A percentile compares a stretch with the other conserved stretches of the same genome.
phyloP scores from a whole-genome alignment of 1,140 invertebrate genomes.

The Lepidurus packardi region DNA sequence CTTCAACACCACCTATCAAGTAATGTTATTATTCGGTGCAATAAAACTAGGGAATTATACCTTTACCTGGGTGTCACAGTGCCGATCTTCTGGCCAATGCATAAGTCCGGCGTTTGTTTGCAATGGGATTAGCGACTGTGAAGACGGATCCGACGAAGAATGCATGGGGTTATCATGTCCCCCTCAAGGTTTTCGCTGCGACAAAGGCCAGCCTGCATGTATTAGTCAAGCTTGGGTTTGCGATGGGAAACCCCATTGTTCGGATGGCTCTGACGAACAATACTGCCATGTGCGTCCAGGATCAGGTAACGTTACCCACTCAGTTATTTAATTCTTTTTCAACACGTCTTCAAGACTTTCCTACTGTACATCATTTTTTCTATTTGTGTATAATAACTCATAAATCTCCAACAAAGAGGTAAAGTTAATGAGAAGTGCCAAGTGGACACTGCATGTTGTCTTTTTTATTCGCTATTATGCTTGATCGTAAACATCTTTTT shows the following conservation, averaged over 20 bases:
- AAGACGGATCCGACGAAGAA: conserved; percentile 63
- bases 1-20: conserved; percentile 75
- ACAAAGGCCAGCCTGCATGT: conserved; percentile 49
- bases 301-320: conserved; percentile 36
- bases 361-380: neutral
- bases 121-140: conserved; percentile 64
- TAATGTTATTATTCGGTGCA: conserved; percentile 42
- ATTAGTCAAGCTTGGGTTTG: conserved; percentile 51
- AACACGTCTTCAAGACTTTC: neutral
- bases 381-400: conserved; percentile 10
- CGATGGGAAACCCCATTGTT: conserved; percentile 56
- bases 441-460: no score
- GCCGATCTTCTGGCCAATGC: conserved; percentile 55
- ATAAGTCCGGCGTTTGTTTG: conserved; percentile 63
- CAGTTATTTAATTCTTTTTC: conserved; percentile 11
- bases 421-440: no score
- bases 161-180: conserved; percentile 47
- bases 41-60: neutral
- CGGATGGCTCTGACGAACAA: conserved; percentile 57
- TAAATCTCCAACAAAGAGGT: no score
- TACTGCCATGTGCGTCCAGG: conserved; percentile 9
- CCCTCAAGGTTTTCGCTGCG: conserved; percentile 28
- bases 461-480: no score
- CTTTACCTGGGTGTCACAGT: conserved; percentile 36
- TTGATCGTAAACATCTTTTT: no score